Percentiles rank a stretch among this genome's conserved stretches.
phyloP scores from a whole-genome alignment of 1,140 invertebrate genomes.

The Sinonovacula constricta region DNA sequence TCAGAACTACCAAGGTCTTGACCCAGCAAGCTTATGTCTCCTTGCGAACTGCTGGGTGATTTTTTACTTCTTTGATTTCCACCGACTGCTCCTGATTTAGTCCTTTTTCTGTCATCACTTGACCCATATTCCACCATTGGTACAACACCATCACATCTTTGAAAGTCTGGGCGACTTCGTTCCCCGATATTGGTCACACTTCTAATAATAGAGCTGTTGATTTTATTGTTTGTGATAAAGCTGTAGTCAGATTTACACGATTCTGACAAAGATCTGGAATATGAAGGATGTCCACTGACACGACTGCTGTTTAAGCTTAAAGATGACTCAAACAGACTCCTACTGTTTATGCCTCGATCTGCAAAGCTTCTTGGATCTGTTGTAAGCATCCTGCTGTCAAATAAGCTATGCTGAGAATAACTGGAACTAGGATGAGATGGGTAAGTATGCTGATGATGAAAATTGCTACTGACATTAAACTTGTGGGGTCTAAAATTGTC shows the following conservation, averaged over 20 bases:
- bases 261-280: slow-evolving; percentile 36
- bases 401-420: neutral
- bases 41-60: neutral
- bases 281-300: neutral
- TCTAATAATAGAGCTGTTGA: slow-evolving; percentile 32
- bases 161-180: neutral
- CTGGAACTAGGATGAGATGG: neutral
- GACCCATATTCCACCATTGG: slow-evolving; percentile 29
- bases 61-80: neutral
- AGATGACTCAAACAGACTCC: slow-evolving; percentile 36
- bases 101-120: slow-evolving; percentile 22
- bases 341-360: neutral
- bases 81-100: neutral
- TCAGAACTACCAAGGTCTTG: slow-evolving; percentile 1
- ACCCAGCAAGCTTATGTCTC: neutral
- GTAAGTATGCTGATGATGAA: neutral
- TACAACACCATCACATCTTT: neutral
- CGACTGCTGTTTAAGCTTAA: neutral
- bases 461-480: slow-evolving; percentile 1
- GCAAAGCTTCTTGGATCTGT: neutral
- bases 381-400: neutral
- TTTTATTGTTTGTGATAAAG: slow-evolving; percentile 24
- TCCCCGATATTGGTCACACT: slow-evolving; percentile 35
- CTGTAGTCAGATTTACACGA: slow-evolving; percentile 19
- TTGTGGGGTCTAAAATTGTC: neutral